Evolutionary conservation across 1,140 invertebrate species (phyloP).

Genomic region (Adelges cooleyi): DNA sequence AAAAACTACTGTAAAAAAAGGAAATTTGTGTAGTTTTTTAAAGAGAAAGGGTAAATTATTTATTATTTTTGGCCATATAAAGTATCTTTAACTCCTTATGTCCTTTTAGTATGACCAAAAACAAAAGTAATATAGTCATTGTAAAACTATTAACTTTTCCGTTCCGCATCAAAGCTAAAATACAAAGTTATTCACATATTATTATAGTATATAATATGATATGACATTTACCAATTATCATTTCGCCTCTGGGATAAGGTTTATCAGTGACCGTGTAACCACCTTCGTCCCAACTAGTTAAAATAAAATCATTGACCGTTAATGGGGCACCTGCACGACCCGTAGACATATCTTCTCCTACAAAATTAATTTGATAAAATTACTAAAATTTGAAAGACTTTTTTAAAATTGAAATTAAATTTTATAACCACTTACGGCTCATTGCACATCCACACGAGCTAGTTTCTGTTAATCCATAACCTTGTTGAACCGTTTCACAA

Average conservation of each 20-base stretch:
- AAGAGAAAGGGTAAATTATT: too few species aligned
- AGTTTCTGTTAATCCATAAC: constrained; percentile 96
- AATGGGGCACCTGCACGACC: constrained; percentile 85
- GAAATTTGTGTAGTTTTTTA: too few species aligned
- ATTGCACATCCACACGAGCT: constrained; percentile 84
- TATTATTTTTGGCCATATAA: too few species aligned
- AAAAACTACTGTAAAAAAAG: too few species aligned
- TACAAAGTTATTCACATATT: too few species aligned
- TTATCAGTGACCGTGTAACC: constrained; percentile 80
- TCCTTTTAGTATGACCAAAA: too few species aligned
- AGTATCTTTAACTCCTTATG: too few species aligned
- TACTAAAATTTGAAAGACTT: not conserved
- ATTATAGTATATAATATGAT: too few species aligned
- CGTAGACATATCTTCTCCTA: constrained; percentile 52
- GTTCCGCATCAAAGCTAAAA: too few species aligned
- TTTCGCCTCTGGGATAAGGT: constrained; percentile 83
- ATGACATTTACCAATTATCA: constrained; percentile 63
- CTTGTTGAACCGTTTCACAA: constrained; percentile 80
- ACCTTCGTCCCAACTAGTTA: constrained; percentile 93
- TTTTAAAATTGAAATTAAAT: too few species aligned
- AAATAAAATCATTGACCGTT: constrained; percentile 68
- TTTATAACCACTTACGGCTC: constrained; percentile 52
- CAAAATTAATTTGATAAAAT: not conserved
- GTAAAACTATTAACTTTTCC: too few species aligned
- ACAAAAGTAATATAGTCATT: too few species aligned